Evolutionary conservation across 2,888 invertebrate genomes (phyloP), one percentile per base, ranked within the genome.

Genomic region (Dryomyza anilis): DNA sequence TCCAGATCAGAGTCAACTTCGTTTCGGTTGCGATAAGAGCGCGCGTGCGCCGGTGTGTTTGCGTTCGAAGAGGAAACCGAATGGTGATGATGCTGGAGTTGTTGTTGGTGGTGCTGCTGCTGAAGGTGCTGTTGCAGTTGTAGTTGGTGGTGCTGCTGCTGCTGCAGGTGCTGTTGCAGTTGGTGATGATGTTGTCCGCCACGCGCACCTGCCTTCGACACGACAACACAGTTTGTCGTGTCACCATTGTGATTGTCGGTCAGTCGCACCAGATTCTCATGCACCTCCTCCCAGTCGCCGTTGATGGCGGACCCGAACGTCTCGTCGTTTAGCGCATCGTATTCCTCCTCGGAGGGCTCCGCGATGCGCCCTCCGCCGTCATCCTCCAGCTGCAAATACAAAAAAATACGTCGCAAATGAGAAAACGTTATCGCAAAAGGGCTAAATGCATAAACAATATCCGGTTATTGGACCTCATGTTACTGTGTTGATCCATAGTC

Each of bases 291-390:
- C 91, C 91, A 91, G 76, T 91, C 91, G 16, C 88, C 89, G 67
- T 88, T 85, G 77, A 89, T 89, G 70, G 89, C 90, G 59, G 89
- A 89, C 27, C 95, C 95, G 82, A 96, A 96, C 0, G 96, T 96
- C 84, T 95, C 95, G 83, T 95, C 93, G 75, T 96, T 96, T 70
- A 95, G 87, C 1, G 94, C 94, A 85, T 96, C 95, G 83, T 94
- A 95, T 77, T 94, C 94, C 69, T 93, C 94, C 75, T 92, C 92
- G 3, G 89, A 88, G 48, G 86, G 87, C 67, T 81, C 88, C 75
- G 89, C 89, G 72, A 90, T 89, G 64, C 88, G 88, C 43, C 80
- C 77, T 59, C 79, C 78, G 57, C 76, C 76, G 59, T 75, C 80
- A 73, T 82, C 80, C 55, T 82, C 82, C 75, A 81, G 69, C 71